Conservation (phyloP, 2,888 invertebrate genomes). For the Adineta ricciae region DNA sequence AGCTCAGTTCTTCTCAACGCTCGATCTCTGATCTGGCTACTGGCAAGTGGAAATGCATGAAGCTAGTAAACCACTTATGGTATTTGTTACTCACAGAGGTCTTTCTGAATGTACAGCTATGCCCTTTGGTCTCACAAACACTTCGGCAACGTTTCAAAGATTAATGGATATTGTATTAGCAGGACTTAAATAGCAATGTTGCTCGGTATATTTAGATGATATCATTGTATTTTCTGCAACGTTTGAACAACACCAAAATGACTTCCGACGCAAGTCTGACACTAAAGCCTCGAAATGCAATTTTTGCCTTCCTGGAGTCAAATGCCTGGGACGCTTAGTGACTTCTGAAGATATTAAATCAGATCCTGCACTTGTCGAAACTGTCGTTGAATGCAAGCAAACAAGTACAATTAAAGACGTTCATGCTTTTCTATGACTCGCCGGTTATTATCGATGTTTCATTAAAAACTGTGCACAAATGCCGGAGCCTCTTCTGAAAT, state of each 20-base stretch:
- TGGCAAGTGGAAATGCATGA: slow-evolving; percentile 35
- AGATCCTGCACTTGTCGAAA: too few species aligned
- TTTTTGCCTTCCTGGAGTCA: too few species aligned
- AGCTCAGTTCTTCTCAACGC: slow-evolving; percentile 33
- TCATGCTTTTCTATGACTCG: background rate
- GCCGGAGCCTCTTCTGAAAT: too few species aligned
- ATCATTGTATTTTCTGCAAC: slow-evolving; percentile 38
- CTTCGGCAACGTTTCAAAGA: slow-evolving; percentile 41
- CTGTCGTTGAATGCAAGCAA: too few species aligned
- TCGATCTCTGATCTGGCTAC: slow-evolving; percentile 37
- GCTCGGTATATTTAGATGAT: slow-evolving; percentile 46
- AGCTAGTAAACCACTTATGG: slow-evolving; percentile 36
- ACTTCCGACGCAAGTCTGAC: slow-evolving; percentile 13
- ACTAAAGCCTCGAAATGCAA: too few species aligned
- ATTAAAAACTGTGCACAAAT: background rate
- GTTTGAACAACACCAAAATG: slow-evolving; percentile 35
- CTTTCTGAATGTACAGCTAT: slow-evolving; percentile 37
- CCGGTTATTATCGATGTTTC: slow-evolving; percentile 21
- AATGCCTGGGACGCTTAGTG: too few species aligned
- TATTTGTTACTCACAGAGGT: slow-evolving; percentile 37
- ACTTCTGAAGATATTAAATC: too few species aligned
- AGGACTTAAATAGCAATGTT: slow-evolving; percentile 37
- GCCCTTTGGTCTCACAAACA: slow-evolving; percentile 39
- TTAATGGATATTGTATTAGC: slow-evolving; percentile 41
- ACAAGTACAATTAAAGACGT: too few species aligned